Evolutionary conservation across 1,140 invertebrate genomes (phyloP), one percentile per base, ranked within the genome.

Genomic region (Cydia amplana): DNA sequence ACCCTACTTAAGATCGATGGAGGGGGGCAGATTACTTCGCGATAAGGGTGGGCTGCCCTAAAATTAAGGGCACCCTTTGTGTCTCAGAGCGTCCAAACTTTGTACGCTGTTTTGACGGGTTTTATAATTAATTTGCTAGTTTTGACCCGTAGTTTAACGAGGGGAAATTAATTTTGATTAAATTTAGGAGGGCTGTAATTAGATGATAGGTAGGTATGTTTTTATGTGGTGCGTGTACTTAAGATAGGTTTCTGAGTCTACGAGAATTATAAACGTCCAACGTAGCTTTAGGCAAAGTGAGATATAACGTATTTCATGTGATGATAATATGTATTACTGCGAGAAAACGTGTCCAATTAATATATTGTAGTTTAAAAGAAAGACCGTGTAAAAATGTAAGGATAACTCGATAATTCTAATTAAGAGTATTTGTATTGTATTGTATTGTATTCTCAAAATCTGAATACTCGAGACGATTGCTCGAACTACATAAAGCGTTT

Each of bases 91-190:
- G 81, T 78, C 80, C 80, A 80, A 89, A 88, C 85, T 90, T 87
- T 85, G 84, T 77, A 82, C 83, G 83, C 90, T 91, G 89, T 91
- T 89, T 91, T 91, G 90, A 92, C 91, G 87, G 86, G 79, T 91
- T 91, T 87, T 90, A 90, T 92, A 92, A 92, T 92, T 92, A 92
- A 92, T 92, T 92, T 87, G 90, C 85, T 92, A 92, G 91, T 92
- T 92, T 88, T 79, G 75, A 77, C 80, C 82, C 86, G 88, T 91
- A 91, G 86, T 92, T 91, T 85, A 87, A 90, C 85, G 85, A 87
- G 88, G 86, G 90, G 80, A 86, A 85, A 87, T 87, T 88, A 87
- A 86, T 88, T 85, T 85, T 85, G 84, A 86, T 82, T 83, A 86
- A 86, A 83, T 84, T 82, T 81, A n/a, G 55, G 20, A 23, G 55